Percentiles rank a stretch among this genome's conserved stretches.
These are phyloP conservation scores for Stichodactyla helianthus DNA, from an alignment of 64 coral and sea anemone genomes.

Conservation along the genomic window DNA sequence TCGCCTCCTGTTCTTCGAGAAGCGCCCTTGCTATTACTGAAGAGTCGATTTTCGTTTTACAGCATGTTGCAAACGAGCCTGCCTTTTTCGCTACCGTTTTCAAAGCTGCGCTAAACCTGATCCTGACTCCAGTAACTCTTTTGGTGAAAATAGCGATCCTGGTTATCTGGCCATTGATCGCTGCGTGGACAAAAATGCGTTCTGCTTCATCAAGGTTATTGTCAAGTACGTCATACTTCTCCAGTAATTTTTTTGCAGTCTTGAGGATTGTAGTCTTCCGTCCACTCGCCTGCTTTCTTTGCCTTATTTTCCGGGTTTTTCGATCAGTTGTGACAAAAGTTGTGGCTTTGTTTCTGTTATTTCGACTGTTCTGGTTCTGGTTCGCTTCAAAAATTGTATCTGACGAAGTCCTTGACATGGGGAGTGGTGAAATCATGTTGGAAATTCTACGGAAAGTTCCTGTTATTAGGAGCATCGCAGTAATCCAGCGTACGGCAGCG, in stretches of 20 bases:
- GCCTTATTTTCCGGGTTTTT: not conserved
- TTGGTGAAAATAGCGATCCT: not conserved
- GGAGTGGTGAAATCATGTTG: not conserved
- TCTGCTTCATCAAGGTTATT: not conserved
- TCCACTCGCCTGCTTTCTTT: not conserved
- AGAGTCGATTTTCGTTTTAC: not conserved
- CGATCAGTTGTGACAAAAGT: not conserved
- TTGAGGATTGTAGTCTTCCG: not conserved
- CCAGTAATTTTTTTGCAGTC: not conserved
- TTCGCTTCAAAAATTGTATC: not conserved
- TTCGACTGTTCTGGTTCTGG: not conserved
- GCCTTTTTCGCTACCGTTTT: not conserved
- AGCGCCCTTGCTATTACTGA: not conserved
- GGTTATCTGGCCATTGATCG: not conserved
- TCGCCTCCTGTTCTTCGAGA: not conserved
- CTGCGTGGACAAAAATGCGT: not conserved
- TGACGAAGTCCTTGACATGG: not conserved
- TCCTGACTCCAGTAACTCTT: not conserved
- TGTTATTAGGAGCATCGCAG: not conserved
- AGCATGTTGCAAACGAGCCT: not conserved
- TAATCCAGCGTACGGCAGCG: not conserved
- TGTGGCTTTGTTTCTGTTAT: not conserved
- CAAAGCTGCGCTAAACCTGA: not conserved
- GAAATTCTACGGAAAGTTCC: not conserved
- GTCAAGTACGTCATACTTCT: not conserved